Evolutionary conservation across 2,888 invertebrate genomes (phyloP).

Genomic region (Drosophila aldrichi): DNA sequence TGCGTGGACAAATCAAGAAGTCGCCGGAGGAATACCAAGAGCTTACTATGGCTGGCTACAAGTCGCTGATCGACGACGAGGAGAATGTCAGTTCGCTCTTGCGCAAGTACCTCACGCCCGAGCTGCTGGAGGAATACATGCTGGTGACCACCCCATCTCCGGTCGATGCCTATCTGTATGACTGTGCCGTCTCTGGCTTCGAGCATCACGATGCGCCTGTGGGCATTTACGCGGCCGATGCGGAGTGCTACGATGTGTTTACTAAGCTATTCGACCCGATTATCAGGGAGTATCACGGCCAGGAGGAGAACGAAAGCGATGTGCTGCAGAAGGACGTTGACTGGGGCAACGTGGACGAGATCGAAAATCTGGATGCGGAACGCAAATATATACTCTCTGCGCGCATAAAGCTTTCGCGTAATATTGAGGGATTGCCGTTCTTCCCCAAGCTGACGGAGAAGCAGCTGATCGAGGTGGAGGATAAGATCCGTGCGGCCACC

Average conservation of each 20-base stretch:
- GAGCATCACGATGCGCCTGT: conserved; percentile 88
- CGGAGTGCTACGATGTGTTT: conserved; percentile 88
- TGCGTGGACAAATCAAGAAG: conserved; percentile 83
- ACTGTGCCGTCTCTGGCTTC: conserved; percentile 88
- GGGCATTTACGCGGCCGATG: conserved; percentile 89
- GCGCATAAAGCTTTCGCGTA: conserved; percentile 88
- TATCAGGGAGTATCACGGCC: conserved; percentile 88
- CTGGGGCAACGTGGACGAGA: conserved; percentile 87
- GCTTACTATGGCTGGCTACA: conserved; percentile 86
- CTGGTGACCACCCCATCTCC: conserved; percentile 86
- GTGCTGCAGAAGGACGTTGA: conserved; percentile 88
- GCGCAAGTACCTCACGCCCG: conserved; percentile 88
- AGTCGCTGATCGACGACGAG: conserved; percentile 85
- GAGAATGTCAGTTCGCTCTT: conserved; percentile 87
- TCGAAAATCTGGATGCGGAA: conserved; percentile 88
- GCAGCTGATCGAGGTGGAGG: conserved; percentile 88
- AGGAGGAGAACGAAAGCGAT: conserved; percentile 82
- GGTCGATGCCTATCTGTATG: conserved; percentile 87
- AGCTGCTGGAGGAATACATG: conserved; percentile 87
- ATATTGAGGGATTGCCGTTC: conserved; percentile 88
- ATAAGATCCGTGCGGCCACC: conserved; percentile 85
- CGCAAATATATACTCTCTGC: conserved; percentile 88
- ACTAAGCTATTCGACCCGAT: conserved; percentile 89
- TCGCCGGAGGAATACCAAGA: conserved; percentile 83
- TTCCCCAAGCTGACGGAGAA: conserved; percentile 88